Conservation (phyloP, 1,140 invertebrate species). For the Drosophila suzukii region DNA sequence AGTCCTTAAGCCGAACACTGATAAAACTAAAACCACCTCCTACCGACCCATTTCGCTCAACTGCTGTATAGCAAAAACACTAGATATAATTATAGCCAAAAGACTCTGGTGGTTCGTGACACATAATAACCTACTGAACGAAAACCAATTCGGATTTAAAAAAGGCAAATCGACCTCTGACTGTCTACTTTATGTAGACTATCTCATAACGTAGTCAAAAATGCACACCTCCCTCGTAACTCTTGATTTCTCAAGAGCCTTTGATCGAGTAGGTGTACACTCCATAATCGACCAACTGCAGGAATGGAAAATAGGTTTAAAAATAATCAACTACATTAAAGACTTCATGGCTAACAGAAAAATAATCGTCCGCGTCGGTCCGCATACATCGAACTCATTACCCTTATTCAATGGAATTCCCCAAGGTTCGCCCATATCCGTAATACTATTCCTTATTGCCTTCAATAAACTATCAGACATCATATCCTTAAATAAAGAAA, state of each 20-base stretch:
- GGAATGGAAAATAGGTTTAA: not conserved
- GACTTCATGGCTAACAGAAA: not conserved
- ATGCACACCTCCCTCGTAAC: not conserved
- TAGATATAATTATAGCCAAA: not conserved
- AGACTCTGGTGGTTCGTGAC: not conserved
- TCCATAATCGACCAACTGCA: not conserved
- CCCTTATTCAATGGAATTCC: not conserved
- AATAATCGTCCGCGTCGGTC: not conserved
- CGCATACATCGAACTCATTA: not conserved
- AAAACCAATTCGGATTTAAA: no score
- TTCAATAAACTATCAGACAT: not conserved
- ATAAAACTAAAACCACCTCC: constrained; percentile 8
- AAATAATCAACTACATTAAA: not conserved
- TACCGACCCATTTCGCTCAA: not conserved
- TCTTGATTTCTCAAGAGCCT: not conserved
- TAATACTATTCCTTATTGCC: no score
- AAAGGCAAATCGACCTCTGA: not conserved
- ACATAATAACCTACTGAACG: not conserved
- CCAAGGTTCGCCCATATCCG: not conserved
- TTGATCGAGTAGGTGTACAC: not conserved
- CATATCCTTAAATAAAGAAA: not conserved
- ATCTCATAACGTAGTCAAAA: not conserved
- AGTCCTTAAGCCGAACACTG: not conserved
- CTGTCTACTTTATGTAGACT: not conserved
- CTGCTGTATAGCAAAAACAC: constrained; percentile 3